Evolutionary conservation across 2,113 vertebrate species (phyloP).

Genomic region (Peromyscus leucopus): DNA sequence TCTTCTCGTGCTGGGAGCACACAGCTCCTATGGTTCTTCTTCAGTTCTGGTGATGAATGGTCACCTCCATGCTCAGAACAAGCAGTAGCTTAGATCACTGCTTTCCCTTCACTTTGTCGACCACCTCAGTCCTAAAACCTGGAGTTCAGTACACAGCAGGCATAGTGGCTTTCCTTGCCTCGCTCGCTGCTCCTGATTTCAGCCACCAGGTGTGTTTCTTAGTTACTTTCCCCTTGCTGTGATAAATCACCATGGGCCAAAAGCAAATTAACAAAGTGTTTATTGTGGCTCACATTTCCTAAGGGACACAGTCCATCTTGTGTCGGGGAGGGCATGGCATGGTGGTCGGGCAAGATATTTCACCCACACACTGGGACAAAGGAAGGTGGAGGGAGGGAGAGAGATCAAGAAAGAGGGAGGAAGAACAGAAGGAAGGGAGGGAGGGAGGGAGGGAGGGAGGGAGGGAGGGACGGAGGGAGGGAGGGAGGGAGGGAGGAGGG

Average conservation of each 20-base stretch:
- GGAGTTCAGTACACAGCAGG: background rate
- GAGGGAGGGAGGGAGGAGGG: background rate
- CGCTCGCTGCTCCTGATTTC: background rate
- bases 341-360: background rate
- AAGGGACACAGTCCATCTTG: background rate
- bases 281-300: background rate
- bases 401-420: no score
- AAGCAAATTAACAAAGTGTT: background rate
- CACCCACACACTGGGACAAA: background rate
- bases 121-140: background rate
- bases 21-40: background rate
- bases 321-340: background rate
- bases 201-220: background rate
- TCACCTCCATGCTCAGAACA: background rate
- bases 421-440: no score
- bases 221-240: background rate
- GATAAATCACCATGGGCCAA: background rate
- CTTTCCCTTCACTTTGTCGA: background rate
- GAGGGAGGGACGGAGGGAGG: no score
- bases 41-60: background rate
- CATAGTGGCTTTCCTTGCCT: background rate
- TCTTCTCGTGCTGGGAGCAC: background rate
- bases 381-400: background rate
- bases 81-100: background rate
- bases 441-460: no score